Base-by-base conservation (phyloP, 2,888 invertebrate species). In the Mythimna vitellina region DNA sequence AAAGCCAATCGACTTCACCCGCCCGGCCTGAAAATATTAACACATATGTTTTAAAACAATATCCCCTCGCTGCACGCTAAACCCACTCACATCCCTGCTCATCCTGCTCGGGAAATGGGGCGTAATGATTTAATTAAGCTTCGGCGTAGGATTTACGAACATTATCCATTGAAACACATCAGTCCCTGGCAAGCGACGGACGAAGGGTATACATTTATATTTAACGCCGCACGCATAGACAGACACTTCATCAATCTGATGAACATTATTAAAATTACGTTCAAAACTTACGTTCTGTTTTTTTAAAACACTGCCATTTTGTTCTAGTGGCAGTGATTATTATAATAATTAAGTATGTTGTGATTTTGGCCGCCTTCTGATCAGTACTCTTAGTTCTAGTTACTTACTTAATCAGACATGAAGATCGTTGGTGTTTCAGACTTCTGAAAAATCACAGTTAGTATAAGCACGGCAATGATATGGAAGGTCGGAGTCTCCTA, bases 71-170 rank as follows among this genome's bases (percentile, higher is more conserved):
- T 64, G 32, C 56, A 49, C 32, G 71, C 64, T 64, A 60, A 76
- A 64, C 73, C 65, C 65, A 70, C 74, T 62, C 70, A 56, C 51
- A 63, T 58, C 61, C 58, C 80, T 80, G 75, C 60, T 63, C 80
- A 79, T 65, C 83, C 80, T 62, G 42, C 66, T 51, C 58, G 62
- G 70, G 58, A 82, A 80, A 80, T 82, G 75, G 80, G 58, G 80
- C 70, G 83, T 83, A 72, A 83, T 81, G 83, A 76, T 83, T 85
- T 76, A 85, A 84, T 84, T 74, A 84, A 81, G 79, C 81, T 76
- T 61, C 65, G 66, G 66, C 61, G 70, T 65, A 73, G 78, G 76
- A 83, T 84, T 76, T 73, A 83, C 76, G 81, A 32, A 70, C 74
- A 77, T 78, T 78, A 85, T 77, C 82, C 81, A 71, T 78, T 82